These are phyloP conservation scores for Tetranychus piercei DNA, from an alignment of 2,888 invertebrate species.

Conservation along the genomic window DNA sequence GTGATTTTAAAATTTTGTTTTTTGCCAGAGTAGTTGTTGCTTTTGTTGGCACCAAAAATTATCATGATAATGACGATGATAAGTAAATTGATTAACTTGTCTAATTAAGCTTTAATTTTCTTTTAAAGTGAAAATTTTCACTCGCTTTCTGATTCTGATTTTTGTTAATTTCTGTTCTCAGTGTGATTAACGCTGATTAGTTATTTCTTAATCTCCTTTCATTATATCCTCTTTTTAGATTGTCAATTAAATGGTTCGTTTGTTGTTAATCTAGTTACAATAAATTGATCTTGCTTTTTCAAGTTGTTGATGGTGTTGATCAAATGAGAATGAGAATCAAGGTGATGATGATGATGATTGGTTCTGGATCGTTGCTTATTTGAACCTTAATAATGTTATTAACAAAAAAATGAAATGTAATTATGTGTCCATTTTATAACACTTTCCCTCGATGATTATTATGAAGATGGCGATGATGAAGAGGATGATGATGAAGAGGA, in stretches of 20 bases:
- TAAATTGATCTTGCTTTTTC: not conserved
- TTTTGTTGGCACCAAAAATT: too few relatives aligned
- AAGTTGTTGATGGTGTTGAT: not conserved
- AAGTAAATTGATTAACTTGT: not conserved
- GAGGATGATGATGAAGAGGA: not conserved
- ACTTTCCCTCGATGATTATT: not conserved
- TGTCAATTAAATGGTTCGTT: not conserved
- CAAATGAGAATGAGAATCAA: not conserved
- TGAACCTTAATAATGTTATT: not conserved
- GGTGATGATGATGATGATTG: not conserved
- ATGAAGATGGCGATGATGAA: not conserved
- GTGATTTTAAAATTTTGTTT: too few relatives aligned
- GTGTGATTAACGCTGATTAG: not conserved
- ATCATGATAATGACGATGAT: not conserved
- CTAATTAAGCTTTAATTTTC: not conserved
- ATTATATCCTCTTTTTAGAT: not conserved
- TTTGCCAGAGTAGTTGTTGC: too few relatives aligned
- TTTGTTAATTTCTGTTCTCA: too few relatives aligned
- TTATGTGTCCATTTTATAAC: not conserved
- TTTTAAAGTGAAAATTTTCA: not conserved
- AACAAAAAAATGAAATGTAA: not conserved
- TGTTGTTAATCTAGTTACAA: not conserved
- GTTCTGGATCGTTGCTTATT: not conserved
- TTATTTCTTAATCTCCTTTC: too few relatives aligned
- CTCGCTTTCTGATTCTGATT: too few relatives aligned